Conservation (phyloP, 2,888 invertebrate species). For the Melanotus villosus region DNA sequence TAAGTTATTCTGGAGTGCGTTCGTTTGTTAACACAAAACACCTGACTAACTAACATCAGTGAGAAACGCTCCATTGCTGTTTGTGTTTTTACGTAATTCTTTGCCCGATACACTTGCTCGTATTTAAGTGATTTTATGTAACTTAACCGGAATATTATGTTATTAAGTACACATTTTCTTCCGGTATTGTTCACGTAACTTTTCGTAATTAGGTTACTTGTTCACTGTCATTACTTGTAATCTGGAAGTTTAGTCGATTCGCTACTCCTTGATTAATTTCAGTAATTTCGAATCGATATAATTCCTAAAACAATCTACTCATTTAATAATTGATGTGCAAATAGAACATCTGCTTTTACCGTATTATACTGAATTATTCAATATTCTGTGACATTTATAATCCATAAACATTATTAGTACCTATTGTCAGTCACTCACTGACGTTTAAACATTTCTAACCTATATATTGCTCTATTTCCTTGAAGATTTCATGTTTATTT, state of each 20-base stretch:
- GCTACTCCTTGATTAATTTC: neutral
- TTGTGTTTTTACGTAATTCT: constrained; percentile 1
- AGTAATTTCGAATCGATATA: neutral
- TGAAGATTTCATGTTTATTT: neutral
- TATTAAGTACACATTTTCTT: neutral
- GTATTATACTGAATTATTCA: constrained; percentile 15
- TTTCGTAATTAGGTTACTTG: constrained; percentile 2
- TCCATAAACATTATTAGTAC: neutral
- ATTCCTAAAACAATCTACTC: constrained; percentile 11
- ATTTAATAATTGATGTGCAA: constrained; percentile 30
- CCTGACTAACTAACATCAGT: too few species aligned
- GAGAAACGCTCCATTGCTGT: neutral
- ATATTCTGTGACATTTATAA: neutral
- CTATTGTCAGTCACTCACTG: neutral
- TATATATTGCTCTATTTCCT: neutral
- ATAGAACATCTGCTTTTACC: constrained; percentile 26
- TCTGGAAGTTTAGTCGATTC: neutral
- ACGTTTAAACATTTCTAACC: neutral
- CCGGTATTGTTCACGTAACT: constrained; percentile 15
- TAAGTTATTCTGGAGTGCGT: constrained; percentile 2
- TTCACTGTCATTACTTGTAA: constrained; percentile 2
- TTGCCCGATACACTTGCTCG: neutral
- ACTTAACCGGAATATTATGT: constrained; percentile 1
- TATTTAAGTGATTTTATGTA: constrained; percentile 18
- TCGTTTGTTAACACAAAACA: neutral